These are phyloP conservation scores for Poeciliopsis paucimaculata DNA, from an alignment of 2,797 vertebrate genomes.

Conservation along the genomic window DNA sequence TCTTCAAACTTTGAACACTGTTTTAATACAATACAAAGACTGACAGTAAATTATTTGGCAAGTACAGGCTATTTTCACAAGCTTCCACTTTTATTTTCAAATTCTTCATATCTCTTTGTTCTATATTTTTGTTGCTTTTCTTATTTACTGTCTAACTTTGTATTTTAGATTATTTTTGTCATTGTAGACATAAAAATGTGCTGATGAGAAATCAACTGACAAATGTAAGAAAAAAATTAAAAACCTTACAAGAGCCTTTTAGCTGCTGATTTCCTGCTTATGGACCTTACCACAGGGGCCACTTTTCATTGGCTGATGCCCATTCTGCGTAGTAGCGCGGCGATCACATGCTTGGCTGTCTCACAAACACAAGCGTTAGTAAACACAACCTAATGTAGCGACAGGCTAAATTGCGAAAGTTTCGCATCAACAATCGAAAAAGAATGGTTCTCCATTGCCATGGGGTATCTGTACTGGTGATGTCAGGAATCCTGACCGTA, in stretches of 20 bases:
- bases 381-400: too few species aligned
- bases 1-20: neutral
- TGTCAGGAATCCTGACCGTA: too few species aligned
- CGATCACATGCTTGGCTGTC: too few species aligned
- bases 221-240: neutral
- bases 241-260: neutral
- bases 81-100: neutral
- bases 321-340: too few species aligned
- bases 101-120: neutral
- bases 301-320: too few species aligned
- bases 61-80: neutral
- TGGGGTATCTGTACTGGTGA: too few species aligned
- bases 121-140: neutral
- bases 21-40: slow-evolving; percentile 1
- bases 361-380: too few species aligned
- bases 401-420: too few species aligned
- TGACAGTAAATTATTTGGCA: neutral
- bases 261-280: neutral
- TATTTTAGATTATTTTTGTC: neutral
- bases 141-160: neutral
- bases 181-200: neutral
- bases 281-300: too few species aligned
- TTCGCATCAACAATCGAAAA: too few species aligned
- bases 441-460: too few species aligned
- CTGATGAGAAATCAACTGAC: neutral